A percentile compares a stretch with the other conserved stretches of the same genome.
Conservation (phyloP, 2,797 vertebrate genomes). For the Ficedula albicollis region DNA sequence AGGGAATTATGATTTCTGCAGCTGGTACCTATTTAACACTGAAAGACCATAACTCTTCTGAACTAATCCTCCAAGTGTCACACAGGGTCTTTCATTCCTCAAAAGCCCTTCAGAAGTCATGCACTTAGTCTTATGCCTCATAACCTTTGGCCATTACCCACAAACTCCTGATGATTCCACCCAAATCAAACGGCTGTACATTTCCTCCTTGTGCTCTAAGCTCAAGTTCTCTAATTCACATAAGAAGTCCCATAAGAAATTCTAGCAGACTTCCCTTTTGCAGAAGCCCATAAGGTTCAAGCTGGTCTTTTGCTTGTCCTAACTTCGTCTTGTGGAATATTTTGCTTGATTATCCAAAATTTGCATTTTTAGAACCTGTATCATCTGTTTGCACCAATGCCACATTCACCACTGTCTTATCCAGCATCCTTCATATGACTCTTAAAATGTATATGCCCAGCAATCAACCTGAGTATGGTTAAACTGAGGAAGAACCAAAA, state of each 20-base stretch:
- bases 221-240: background rate
- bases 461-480: accelerated
- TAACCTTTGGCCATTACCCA: background rate
- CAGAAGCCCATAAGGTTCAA: background rate
- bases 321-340: background rate
- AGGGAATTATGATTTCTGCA: background rate
- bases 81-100: background rate
- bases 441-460: background rate
- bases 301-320: background rate
- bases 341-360: background rate
- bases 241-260: background rate
- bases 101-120: background rate
- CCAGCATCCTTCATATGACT: background rate
- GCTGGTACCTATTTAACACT: background rate
- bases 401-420: background rate
- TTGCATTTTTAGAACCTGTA: background rate
- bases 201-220: background rate
- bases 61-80: background rate
- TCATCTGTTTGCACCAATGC: background rate
- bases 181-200: background rate
- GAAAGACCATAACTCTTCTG: background rate
- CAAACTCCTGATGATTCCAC: background rate
- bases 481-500: background rate
- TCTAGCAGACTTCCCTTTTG: background rate
- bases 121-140: background rate